Base-by-base conservation (phyloP, 2,113 vertebrate genomes). In the Hippocampus zosterae region DNA sequence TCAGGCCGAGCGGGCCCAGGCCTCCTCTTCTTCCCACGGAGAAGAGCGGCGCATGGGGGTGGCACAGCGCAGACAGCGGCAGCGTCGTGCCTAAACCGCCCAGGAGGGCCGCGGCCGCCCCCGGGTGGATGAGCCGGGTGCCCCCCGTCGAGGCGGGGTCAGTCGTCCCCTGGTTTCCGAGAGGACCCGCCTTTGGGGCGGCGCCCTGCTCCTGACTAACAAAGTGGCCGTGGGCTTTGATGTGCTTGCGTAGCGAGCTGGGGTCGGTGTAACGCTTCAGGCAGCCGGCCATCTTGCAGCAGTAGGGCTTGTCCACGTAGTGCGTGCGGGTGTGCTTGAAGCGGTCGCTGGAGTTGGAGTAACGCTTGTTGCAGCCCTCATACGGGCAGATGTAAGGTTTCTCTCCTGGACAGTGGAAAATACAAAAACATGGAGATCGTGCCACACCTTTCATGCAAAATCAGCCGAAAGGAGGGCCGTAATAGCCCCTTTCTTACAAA, bases 241-340 rank as follows among this genome's bases (percentile, higher is more conserved):
- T 98, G 92, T 99, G 97, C 74, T 98, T 98, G 81, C 97, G 95
- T 70, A 99, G 93, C 0, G 97, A 99, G 91, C 97, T 98, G 90
- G 97, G 97, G 90, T 98, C 97, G 0, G 96, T 99, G 93, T 99
- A 98, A 88, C 97, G 96, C 81, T 99, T 99, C 89, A 96, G 92
- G 84, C 97, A 99, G 86, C 97, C 96, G 0, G 91, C 94, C 97
- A 98, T 98, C 93, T 97, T 98, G 95, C 96, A 99, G 91, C 92
- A 96, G 90, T 98, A 98, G 69, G 96, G 97, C 88, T 97, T 98
- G 93, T 99, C 96, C 84, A 98, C 94, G 2, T 98, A 98, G 92
- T 99, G 97, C 5, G 97, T 99, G 76, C 97, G 96, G 0, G 97
- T 99, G 91, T 99, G 97, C 89, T 99, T 99, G 93, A 99, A 99